Base-by-base conservation (phyloP, 1,140 invertebrate genomes). In the Dreissena rostriformis region DNA sequence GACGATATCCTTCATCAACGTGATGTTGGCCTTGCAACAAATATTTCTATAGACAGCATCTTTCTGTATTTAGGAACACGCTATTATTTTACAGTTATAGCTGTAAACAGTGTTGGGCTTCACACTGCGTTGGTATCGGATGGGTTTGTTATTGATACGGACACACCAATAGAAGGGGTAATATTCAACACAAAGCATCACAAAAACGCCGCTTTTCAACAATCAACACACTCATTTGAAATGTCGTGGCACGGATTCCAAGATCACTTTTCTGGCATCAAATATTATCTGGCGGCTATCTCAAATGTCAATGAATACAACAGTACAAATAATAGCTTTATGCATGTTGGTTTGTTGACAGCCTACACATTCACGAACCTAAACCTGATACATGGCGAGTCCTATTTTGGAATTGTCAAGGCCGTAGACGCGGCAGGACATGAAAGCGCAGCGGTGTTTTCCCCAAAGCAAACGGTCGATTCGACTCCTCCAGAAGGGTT, bases 241-340 rank as follows among this genome's bases (percentile, higher is more conserved):
- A 63, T 78, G 19, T 88, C 86, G 1, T 88, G 86, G 86, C 86
- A 86, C 52, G 86, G 86, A 11, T 88, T 88, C 52, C 26, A 77
- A 17, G 86, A 88, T 71, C 51, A n/a, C 6, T 82, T 86, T 63
- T 84, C 81, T 24, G 77, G 55, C 8, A 74, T 88, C 22, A 24
- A 17, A 39, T 72, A 65, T 8, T 88, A 86, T 67, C 26, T 71
- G 22, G 78, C 79, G 17, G 79, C 81, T 12, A 22, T 88, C 24
- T 65, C 65, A 19, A 55, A 82, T 8, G 53, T 49, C 10, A n/a
- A 29, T 29, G 57, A 55, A 19, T 10, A 2, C 28, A 26, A 51
- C 24, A 52, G 55, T 28, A 57, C 67, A 14, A 26, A 67, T 8
- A 24, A 67, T 19, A 28, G 39, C 24, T 76, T 80, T 61, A 26